Base-by-base conservation (phyloP, 2,113 vertebrate genomes). In the Peromyscus leucopus region DNA sequence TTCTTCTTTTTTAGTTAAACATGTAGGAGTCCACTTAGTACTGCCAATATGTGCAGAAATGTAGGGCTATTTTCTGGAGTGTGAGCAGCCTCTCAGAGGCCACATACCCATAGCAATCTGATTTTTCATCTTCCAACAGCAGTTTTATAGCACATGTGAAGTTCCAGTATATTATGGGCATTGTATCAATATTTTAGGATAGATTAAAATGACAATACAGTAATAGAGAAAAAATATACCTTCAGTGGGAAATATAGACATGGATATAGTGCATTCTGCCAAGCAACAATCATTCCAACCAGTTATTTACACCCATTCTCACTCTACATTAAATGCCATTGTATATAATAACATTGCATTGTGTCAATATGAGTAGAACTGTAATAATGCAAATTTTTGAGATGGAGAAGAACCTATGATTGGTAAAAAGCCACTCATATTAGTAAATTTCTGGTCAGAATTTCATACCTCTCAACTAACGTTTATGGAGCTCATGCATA, bases 131-230 rank as follows among this genome's bases (percentile, higher is more conserved):
- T 39, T 61, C 39, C 39, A 76, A 75, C 26, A 74, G 2, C 0
- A 6, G 22, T 90, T 88, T 65, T 28, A 36, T 51, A 88, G 67
- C 61, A 55, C 57, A 76, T 36, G 22, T 0, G 19, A 17, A 33
- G 2, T 12, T 15, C 0, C 71, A 84, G 16, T 24, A 10, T 11
- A 12, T 0, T 12, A 3, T 51, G 10, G 67, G 1, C 1, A 46
- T 36, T 72, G 19, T 46, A 13, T 67, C 22, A 48, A 15, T 90
- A 4, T 0, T 0, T 80, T 39, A 85, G n/a, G 31, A 46, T 7
- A 61, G 17, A 19, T 85, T 65, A 75, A 39, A 91, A 42, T 42
- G 8, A 4, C 12, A 87, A 57, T 17, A 13, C 22, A 39, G 2
- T 61, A 59, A 55, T 1, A 65, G 31, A 33, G 0, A 59, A 6